phyloP scores from a whole-genome alignment of 2,888 invertebrate species.

The Willowsia nigromaculata region DNA sequence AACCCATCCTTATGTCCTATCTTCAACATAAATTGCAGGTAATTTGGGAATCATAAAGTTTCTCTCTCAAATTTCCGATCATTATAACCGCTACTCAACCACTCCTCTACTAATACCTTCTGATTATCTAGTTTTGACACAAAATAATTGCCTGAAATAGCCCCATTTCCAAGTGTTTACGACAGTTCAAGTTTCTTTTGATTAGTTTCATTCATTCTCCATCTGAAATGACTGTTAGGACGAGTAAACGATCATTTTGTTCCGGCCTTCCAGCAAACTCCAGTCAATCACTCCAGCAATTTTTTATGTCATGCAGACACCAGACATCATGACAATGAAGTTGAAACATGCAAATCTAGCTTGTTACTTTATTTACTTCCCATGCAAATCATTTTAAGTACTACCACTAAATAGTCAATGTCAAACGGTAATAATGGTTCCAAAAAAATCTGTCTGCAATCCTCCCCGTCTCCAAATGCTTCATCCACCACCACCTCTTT shows the following conservation, averaged over 20 bases:
- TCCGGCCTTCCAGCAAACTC: not conserved
- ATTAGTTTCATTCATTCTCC: not conserved
- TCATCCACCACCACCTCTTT: not conserved
- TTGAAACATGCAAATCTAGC: not conserved
- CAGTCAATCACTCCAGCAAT: not conserved
- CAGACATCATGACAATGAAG: not conserved
- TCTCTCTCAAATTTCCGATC: no score
- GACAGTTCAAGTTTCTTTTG: not conserved
- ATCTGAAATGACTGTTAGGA: no score
- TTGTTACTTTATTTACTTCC: not conserved
- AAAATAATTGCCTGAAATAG: not conserved
- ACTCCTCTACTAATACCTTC: not conserved
- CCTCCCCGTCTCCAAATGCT: not conserved
- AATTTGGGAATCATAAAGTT: no score
- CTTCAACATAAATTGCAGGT: no score
- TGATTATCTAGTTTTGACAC: not conserved
- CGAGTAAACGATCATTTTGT: not conserved
- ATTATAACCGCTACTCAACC: not conserved
- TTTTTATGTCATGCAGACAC: not conserved
- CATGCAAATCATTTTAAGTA: not conserved
- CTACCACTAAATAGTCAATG: not conserved
- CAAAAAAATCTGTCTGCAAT: not conserved
- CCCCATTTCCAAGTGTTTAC: not conserved
- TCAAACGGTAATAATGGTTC: not conserved
- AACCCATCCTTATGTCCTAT: no score